Conservation (phyloP, 2,797 vertebrate genomes). For the Lerista edwardsae region DNA sequence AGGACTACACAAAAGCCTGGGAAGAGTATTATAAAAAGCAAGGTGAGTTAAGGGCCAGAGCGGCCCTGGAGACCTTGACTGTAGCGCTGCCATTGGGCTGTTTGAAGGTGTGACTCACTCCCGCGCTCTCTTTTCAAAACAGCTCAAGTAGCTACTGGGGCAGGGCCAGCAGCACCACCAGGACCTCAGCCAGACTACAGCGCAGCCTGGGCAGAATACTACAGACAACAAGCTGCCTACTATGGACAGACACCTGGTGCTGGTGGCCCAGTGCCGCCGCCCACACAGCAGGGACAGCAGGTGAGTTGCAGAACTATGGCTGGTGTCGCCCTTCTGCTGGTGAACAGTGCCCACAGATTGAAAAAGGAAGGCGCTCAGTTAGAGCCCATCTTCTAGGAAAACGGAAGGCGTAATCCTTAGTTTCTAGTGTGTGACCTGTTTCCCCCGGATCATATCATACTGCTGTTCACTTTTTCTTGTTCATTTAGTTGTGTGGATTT, state of each 20-base stretch:
- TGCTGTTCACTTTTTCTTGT: not conserved
- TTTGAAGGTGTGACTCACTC: too few relatives aligned
- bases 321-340: not conserved
- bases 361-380: not conserved
- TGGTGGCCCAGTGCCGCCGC: conserved; percentile 75
- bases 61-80: rapidly evolving
- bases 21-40: conserved; percentile 95
- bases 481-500: not conserved
- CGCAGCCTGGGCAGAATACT: conserved; percentile 95
- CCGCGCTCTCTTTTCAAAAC: conserved; percentile 47
- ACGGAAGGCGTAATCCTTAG: not conserved
- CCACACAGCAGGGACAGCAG: conserved; percentile 83
- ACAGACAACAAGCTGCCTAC: conserved; percentile 87
- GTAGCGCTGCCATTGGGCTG: not conserved
- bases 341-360: too few relatives aligned
- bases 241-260: conserved; percentile 79
- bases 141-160: conserved; percentile 71
- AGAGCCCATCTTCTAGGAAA: not conserved
- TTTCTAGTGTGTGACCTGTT: not conserved
- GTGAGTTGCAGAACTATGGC: conserved; percentile 57
- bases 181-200: conserved; percentile 90
- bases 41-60: conserved; percentile 51
- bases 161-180: conserved; percentile 73
- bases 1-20: conserved; percentile 95
- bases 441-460: too few relatives aligned